Base-by-base conservation (phyloP, 2,113 vertebrate genomes). In the Andinoacara biseriatus region DNA sequence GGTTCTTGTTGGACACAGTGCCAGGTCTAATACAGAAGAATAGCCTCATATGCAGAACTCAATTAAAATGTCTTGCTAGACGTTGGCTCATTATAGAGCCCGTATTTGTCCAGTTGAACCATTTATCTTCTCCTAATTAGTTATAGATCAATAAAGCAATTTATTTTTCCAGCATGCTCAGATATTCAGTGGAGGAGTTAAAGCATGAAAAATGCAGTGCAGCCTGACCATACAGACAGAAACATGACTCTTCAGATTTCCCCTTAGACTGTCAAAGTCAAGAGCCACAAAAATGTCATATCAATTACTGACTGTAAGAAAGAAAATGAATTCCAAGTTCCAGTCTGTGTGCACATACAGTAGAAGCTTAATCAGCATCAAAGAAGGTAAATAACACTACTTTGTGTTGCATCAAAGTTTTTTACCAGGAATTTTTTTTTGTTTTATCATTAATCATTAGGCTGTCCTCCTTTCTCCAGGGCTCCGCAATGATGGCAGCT, bases 91-190 rank as follows among this genome's bases (percentile, higher is more conserved):
- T 94, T 94, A 94, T 90, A 88, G 88, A 82, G 89, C 87, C 94
- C 89, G 92, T 94, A 95, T 96, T 94, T 95, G 92, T 95, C 84
- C 93, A 94, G 92, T 89, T 86, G 82, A 91, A 92, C 91, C 92
- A 94, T 96, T 96, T 93, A 95, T 96, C 95, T 95, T 94, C 72
- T 81, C 80, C 92, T 95, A 96, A 96, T 96, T 96, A 95, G 95
- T 93, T 92, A 89, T 91, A 90, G 94, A 96, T 96, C 95, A 95
- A 95, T 96, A 95, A 89, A 57, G 80, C 93, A 93, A 96, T 95
- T 95, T 95, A 96, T 96, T 96, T 95, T 38, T 94, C 91, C 89
- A 91, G 87, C 91, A 89, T 90, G 89, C 90, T 82, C 62, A 24
- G 84, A 93, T 92, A 94, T 93, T 91, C 89, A 86, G 87, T 83